Evolutionary conservation across 2,113 vertebrate species (phyloP), one percentile per base, ranked within the genome.

Genomic region (Macroglossus sobrinus): DNA sequence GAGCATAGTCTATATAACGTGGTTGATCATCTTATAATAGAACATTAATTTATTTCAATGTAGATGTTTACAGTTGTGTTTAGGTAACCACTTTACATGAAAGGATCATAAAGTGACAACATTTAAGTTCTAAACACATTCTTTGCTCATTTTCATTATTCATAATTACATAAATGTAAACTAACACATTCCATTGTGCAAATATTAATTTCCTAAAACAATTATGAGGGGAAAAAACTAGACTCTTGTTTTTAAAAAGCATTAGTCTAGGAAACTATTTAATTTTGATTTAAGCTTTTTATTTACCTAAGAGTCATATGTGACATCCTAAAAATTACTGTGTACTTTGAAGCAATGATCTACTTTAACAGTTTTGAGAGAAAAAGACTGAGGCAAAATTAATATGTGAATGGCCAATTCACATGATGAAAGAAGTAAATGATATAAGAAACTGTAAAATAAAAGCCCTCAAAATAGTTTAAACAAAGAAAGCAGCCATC

Each of bases 371-470:
- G 43, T 81, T 86, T 75, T 80, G 18, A 50, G 19, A 12, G 57
- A 85, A 92, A 81, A 79, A 89, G 71, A 72, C 38, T 78, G 35
- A 85, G 61, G 19, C 15, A 87, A 35, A 82, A 63, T 63, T 72
- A 85, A 85, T 75, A 94, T 76, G 28, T 71, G 8, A 91, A 74
- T 74, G 11, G 7, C 47, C 21, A 26, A 84, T 57, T 92, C 35
- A 66, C 35, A 71, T 59, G 43, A 78, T 71, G 5, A 81, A 89
- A 93, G 43, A 7, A 84, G 26, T 79, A 94, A 94, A 79, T 72
- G 7, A 55, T 89, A 59, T 72, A 72, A 50, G 45, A 88, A 89
- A 71, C 16, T 89, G 12, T 85, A 89, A 89, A 96, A 84, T 78
- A 71, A 92, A 82, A 85, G 22, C 8, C 40, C 38, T 71, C 47